These are phyloP conservation scores for Melipona quadrifasciata DNA, from an alignment of 1,140 invertebrate genomes.

Conservation along the genomic window DNA sequence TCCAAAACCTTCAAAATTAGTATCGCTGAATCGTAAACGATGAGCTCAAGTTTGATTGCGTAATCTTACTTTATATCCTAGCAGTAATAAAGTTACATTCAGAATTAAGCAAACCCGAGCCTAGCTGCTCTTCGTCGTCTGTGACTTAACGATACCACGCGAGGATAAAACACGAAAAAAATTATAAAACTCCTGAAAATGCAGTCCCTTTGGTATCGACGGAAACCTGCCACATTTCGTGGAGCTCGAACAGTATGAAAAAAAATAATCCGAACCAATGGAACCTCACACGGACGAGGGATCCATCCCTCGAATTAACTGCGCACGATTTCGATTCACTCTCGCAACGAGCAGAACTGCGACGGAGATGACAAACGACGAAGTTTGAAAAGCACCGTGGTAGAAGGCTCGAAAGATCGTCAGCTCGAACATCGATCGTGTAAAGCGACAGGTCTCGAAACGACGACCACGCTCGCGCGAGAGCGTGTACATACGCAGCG, in stretches of 20 bases:
- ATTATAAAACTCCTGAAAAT: neutral
- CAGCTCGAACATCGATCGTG: conserved; percentile 34
- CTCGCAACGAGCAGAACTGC: conserved; percentile 3
- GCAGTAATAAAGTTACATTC: neutral
- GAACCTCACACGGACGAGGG: neutral
- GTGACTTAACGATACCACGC: neutral
- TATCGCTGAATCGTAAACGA: neutral
- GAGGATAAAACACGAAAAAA: neutral
- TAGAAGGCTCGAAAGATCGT: neutral
- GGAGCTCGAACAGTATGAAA: neutral
- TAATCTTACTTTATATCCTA: neutral
- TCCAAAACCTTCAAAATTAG: neutral
- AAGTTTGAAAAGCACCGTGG: neutral
- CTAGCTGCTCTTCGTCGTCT: neutral
- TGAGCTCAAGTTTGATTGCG: neutral
- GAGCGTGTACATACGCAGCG: too few species aligned
- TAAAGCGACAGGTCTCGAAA: conserved; percentile 1
- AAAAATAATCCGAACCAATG: neutral
- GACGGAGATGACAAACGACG: conserved; percentile 2
- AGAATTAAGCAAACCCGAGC: neutral
- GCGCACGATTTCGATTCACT: neutral
- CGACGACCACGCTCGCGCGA: neutral
- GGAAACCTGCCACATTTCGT: too few species aligned
- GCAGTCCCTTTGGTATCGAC: neutral
- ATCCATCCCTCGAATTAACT: neutral